Evolutionary conservation across 1,140 invertebrate genomes (phyloP).

Genomic region (Drosophila oshimai): DNA sequence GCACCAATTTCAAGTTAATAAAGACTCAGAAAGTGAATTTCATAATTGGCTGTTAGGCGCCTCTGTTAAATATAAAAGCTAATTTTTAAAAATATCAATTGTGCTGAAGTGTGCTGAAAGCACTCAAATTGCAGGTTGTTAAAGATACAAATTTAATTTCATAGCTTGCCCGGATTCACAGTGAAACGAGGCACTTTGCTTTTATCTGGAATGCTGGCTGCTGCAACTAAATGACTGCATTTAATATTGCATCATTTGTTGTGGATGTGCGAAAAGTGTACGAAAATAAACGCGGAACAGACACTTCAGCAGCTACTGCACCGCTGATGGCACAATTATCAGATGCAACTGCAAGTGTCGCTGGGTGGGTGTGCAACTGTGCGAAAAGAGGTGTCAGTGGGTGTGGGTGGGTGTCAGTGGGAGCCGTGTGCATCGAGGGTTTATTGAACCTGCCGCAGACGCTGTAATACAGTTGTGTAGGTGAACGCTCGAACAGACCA

Average conservation of each 20-base stretch:
- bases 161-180: not conserved
- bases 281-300: slow-evolving; percentile 53
- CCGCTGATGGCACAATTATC: slow-evolving; percentile 66
- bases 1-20: too few species aligned
- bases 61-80: too few species aligned
- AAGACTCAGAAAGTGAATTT: too few species aligned
- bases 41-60: too few species aligned
- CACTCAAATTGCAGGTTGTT: too few species aligned
- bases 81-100: too few species aligned
- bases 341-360: slow-evolving; percentile 46
- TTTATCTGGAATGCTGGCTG: slow-evolving; percentile 3
- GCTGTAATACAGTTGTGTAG: slow-evolving; percentile 47
- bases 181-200: not conserved
- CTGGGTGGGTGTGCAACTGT: not conserved
- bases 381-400: not conserved
- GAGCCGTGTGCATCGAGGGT: slow-evolving; percentile 24
- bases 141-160: not conserved
- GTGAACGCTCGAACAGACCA: slow-evolving; percentile 15
- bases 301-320: slow-evolving; percentile 37
- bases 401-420: not conserved
- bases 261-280: slow-evolving; percentile 30
- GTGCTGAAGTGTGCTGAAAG: too few species aligned
- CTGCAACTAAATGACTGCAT: slow-evolving; percentile 12
- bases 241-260: slow-evolving; percentile 38
- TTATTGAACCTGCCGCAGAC: slow-evolving; percentile 54